Conservation (phyloP, 2,888 invertebrate species). For the Norana najaformis region DNA sequence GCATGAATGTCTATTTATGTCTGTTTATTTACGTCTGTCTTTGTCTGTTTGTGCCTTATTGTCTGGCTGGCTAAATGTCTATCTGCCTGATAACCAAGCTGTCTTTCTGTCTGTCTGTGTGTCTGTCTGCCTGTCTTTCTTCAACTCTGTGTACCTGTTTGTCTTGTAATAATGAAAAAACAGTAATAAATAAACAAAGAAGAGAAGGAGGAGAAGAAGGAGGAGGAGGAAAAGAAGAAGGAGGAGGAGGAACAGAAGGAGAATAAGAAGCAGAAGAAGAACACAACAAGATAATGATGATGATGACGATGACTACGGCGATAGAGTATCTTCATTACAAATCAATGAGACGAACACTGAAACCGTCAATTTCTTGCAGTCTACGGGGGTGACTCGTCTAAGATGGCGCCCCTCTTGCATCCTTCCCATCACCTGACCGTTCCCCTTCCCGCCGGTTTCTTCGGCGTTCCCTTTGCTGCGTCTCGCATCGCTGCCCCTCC, state of each 20-base stretch:
- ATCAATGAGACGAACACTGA: no score
- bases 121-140: background rate
- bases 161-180: no score
- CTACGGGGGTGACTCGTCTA: background rate
- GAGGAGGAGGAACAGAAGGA: no score
- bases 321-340: no score
- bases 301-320: no score
- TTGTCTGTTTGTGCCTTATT: background rate
- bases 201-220: no score
- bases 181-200: no score
- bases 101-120: background rate
- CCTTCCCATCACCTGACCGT: constrained; percentile 15
- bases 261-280: no score
- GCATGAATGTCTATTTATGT: background rate
- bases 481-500: background rate
- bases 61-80: background rate
- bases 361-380: background rate
- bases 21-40: background rate
- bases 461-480: constrained; percentile 22
- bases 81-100: background rate
- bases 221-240: no score
- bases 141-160: background rate
- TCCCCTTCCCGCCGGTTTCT: constrained; percentile 28
- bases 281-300: no score
- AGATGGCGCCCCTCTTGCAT: background rate